Conservation (phyloP, 2,113 vertebrate genomes). For the Salvelinus alpinus region DNA sequence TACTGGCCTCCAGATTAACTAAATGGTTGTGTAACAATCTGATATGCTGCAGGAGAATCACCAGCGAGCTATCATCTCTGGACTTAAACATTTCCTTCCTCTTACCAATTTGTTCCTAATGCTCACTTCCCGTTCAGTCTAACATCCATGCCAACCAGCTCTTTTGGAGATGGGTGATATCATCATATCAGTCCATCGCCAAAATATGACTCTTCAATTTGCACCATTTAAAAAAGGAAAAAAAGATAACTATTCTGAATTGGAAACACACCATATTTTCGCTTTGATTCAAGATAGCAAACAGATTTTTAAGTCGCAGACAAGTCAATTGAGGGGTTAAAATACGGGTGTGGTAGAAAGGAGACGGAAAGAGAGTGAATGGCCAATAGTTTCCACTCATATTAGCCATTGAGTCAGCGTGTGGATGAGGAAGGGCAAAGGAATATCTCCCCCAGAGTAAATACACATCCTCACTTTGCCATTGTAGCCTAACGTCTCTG, state of each 20-base stretch:
- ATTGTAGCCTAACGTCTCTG: slow-evolving; percentile 29
- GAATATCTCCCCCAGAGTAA: slow-evolving; percentile 46
- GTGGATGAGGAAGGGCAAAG: slow-evolving; percentile 6
- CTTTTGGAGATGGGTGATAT: slow-evolving; percentile 56
- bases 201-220: slow-evolving; percentile 65
- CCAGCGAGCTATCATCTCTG: slow-evolving; percentile 55
- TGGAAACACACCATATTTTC: slow-evolving; percentile 15
- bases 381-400: slow-evolving; percentile 40
- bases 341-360: slow-evolving; percentile 20
- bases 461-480: slow-evolving; percentile 48
- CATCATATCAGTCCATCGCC: slow-evolving; percentile 33
- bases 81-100: slow-evolving; percentile 80
- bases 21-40: slow-evolving; percentile 42
- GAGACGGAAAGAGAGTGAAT: slow-evolving; percentile 42
- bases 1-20: slow-evolving; percentile 11
- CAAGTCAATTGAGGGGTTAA: neutral
- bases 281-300: slow-evolving; percentile 35
- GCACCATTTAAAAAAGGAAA: slow-evolving; percentile 46
- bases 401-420: slow-evolving; percentile 46
- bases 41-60: slow-evolving; percentile 48
- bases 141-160: slow-evolving; percentile 57
- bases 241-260: slow-evolving; percentile 27
- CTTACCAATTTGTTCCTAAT: slow-evolving; percentile 73
- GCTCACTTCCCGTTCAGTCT: slow-evolving; percentile 65
- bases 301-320: slow-evolving; percentile 3